phyloP scores from a whole-genome alignment of 1,140 invertebrate species.

The Habropoda laboriosa region DNA sequence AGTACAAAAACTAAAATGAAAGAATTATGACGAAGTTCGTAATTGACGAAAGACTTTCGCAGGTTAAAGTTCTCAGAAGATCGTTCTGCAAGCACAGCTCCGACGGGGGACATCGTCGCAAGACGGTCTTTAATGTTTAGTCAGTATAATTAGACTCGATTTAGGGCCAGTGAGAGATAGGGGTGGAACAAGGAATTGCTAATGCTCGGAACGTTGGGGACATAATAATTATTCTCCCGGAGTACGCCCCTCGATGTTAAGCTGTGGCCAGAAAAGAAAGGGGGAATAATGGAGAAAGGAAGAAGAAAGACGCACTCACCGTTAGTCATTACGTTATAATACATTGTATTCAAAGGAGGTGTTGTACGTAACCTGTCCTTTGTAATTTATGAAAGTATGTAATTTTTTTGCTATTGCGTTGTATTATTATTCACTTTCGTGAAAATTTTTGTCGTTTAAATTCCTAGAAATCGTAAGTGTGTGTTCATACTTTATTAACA shows the following conservation, averaged over 20 bases:
- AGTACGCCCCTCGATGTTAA: conserved; percentile 14
- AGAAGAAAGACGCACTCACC: too few relatives aligned
- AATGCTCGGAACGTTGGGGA: conserved; percentile 32
- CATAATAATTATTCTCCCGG: conserved; percentile 31
- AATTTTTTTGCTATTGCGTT: too few relatives aligned
- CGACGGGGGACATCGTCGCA: conserved; percentile 2
- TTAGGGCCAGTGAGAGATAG: conserved; percentile 18
- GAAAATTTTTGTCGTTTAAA: too few relatives aligned
- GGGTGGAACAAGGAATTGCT: conserved; percentile 12
- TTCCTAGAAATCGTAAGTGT: too few relatives aligned
- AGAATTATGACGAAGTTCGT: not conserved
- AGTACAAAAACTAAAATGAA: not conserved
- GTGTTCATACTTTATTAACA: too few relatives aligned
- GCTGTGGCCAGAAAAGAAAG: not conserved
- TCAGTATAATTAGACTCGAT: conserved; percentile 35
- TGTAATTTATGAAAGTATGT: too few relatives aligned
- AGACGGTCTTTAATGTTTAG: conserved; percentile 43
- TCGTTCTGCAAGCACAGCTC: not conserved
- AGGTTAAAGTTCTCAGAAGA: not conserved
- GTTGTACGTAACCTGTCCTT: too few relatives aligned
- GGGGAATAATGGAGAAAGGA: not conserved
- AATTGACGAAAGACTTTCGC: conserved; percentile 10
- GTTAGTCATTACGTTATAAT: too few relatives aligned
- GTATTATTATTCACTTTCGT: too few relatives aligned
- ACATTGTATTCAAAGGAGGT: too few relatives aligned